Evolutionary conservation across 2,797 vertebrate genomes (phyloP), one percentile per base, ranked within the genome.

Genomic region (Tolypeutes matacus): DNA sequence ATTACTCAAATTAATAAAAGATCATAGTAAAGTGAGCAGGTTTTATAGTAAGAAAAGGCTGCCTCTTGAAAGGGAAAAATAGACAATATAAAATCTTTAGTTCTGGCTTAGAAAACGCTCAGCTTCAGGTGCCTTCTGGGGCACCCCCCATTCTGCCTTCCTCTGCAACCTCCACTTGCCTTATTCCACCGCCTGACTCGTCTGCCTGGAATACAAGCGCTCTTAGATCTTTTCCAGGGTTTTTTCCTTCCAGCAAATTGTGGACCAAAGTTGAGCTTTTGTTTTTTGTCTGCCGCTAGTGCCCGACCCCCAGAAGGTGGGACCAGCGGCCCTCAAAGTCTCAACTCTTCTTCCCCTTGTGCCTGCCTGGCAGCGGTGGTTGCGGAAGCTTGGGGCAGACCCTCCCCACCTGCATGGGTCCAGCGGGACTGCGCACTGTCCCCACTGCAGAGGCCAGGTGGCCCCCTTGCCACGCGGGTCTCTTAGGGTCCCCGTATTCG

Each of bases 181-280:
- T 53, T 53, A 53, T 15, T 53, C 51, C 51, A 53, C 51, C 51
- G 51, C 51, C 51, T 53, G 51, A 97, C 95, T 96, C 97, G 94
- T 97, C 97, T 97, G 94, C 97, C 97, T 78, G 96, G 97, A 97
- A 98, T 86, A 97, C 97, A 93, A 96, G 97, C 97, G 95, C 97
- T 97, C 97, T 98, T 98, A 46, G 97, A 97, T 46, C 96, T 98
- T 98, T 77, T 98, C 98, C 98, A 98, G 98, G 98, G 98, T 98
- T 97, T 97, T 53, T 96, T 97, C 97, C 97, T 96, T 97, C 97
- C 97, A 97, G 97, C 98, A 97, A 98, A 97, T 97, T 97, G 98
- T 97, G 98, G 98, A 98, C 98, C 98, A 98, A 98, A 98, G 98
- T 98, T 97, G 96, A 96, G 97, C 96, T 97, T 96, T 96, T 97